Evolutionary conservation across 2,888 invertebrate genomes (phyloP).

Genomic region (Andrena chrysosceles): DNA sequence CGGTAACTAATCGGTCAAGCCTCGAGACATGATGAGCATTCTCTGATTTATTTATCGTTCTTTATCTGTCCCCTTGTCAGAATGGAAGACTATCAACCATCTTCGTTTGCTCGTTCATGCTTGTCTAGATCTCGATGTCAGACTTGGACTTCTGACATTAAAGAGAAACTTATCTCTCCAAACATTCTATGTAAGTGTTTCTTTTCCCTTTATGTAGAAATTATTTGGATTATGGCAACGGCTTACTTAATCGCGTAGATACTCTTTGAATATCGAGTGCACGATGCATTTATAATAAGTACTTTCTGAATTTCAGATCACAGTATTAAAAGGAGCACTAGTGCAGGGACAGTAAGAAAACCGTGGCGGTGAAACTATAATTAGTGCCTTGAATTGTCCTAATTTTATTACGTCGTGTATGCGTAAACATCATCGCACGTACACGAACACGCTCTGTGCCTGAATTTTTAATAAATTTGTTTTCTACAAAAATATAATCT

Average conservation of each 20-base stretch:
- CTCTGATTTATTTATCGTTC: conserved; percentile 19
- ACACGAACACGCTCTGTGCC: conserved; percentile 58
- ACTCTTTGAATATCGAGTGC: not conserved
- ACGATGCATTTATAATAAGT: not conserved
- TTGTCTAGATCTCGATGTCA: conserved; percentile 81
- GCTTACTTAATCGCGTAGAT: not conserved
- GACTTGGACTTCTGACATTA: conserved; percentile 82
- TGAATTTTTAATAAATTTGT: conserved; percentile 67
- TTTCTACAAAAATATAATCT: conserved; percentile 43
- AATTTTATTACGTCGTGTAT: conserved; percentile 22
- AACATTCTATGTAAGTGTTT: conserved; percentile 76
- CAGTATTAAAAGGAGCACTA: conserved; percentile 83
- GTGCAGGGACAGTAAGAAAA: conserved; percentile 82
- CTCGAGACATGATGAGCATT: not conserved
- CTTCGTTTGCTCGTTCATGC: conserved; percentile 72
- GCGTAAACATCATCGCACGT: conserved; percentile 37
- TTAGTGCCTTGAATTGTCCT: conserved; percentile 55
- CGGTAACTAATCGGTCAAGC: not conserved
- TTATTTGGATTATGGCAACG: not conserved
- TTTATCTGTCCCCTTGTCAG: conserved; percentile 26
- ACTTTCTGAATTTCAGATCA: conserved; percentile 76
- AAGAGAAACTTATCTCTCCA: conserved; percentile 78
- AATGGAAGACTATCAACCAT: conserved; percentile 64
- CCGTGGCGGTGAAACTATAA: conserved; percentile 80
- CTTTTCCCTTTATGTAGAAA: not conserved